These are phyloP conservation scores for Heliconius charithonia DNA, from an alignment of 2,888 invertebrate genomes.

Conservation along the genomic window DNA sequence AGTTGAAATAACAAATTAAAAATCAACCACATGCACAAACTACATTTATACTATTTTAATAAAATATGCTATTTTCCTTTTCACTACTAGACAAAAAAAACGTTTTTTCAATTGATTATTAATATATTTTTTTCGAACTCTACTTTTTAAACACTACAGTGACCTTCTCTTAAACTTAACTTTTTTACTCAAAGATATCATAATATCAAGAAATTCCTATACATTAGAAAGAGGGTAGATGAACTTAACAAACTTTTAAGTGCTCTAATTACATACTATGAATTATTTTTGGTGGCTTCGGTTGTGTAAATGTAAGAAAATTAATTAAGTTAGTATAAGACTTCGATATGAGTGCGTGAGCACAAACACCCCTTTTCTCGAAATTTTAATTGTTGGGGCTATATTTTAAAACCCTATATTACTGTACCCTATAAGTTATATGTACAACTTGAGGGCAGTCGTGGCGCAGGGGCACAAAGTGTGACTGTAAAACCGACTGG, in stretches of 20 bases:
- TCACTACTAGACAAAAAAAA: neutral
- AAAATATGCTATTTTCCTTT: neutral
- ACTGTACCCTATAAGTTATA: no score
- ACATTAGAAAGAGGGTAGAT: neutral
- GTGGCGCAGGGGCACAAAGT: no score
- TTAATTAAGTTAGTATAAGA: slow-evolving; percentile 21
- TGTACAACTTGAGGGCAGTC: no score
- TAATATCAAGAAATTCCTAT: neutral
- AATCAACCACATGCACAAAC: neutral
- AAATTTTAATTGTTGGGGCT: neutral
- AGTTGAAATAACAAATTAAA: neutral
- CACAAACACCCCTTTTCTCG: slow-evolving; percentile 16
- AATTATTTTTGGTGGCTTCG: slow-evolving; percentile 7
- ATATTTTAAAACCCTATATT: neutral
- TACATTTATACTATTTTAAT: neutral
- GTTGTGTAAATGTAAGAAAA: slow-evolving; percentile 5
- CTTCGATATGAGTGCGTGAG: slow-evolving; percentile 14
- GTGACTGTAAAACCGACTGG: no score
- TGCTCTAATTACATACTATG: slow-evolving; percentile 15
- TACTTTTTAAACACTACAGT: no score
- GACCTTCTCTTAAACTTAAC: neutral
- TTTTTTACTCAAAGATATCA: neutral
- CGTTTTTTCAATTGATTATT: neutral
- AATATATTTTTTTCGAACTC: neutral
- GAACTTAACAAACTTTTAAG: slow-evolving; percentile 9